Evolutionary conservation across 2,888 invertebrate genomes (phyloP), one percentile per base, ranked within the genome.

Genomic region (Drosophila mimetica): DNA sequence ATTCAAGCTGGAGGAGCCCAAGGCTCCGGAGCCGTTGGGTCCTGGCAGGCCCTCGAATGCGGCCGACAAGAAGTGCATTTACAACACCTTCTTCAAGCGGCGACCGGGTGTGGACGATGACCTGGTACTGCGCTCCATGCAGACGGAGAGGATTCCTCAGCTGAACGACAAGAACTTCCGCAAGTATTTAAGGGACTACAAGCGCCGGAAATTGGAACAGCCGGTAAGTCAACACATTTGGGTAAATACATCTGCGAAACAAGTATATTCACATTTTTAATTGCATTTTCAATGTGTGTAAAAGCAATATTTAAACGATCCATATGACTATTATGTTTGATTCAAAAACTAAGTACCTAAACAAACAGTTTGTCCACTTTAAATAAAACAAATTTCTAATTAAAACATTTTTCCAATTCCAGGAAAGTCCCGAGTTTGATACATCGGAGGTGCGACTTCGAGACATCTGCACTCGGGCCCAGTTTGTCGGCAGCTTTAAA

Each of bases 401-500:
- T 18, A 11, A 11, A 18, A 39, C 11, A 18, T 1, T 8, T 18
- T 66, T 67, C 7, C 37, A 13, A 39, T 92, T 92, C 8, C 87
- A 95, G 94, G 93, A 94, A 82, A 95, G 96, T 89, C 95, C 95
- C 16, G 96, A 96, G 90, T 92, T 96, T 53, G 95, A 95, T 83
- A 96, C 95, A 13, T 93, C 94, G 77, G 96, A 95, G 50, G 95
- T 97, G 76, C 94, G 95, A 8, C 91, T 97, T 54, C 94, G 95
- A 78, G 97, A 95, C 72, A 90, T 92, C 11, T 90, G 90, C 65
- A 89, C 90, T 2, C 82, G 92, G 16, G 91, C 92, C 1, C 91
- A 92, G 72, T 87, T 91, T 67, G 88, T 90, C 9, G 89, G 89
- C 4, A 90, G 86, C 46, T 90, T 91, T 48, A 90, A 90, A 51